Base-by-base conservation (phyloP, 2,888 invertebrate genomes). In the Lysandra coridon region DNA sequence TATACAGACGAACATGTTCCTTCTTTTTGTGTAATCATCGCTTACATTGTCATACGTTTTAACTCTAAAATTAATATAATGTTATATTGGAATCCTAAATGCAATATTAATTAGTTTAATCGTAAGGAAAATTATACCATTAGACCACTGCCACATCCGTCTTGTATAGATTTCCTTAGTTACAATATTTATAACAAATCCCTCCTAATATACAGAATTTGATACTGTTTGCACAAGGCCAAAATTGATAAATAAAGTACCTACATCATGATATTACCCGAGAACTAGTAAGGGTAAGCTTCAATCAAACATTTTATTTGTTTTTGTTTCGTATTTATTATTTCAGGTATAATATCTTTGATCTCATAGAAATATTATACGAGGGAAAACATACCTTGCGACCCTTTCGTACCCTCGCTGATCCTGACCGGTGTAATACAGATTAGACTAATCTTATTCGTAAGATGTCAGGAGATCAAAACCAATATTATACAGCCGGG, bases 391-490 rank as follows among this genome's bases (percentile, higher is more conserved):
- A 76, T 76, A 76, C 53, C 76, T 76, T 33, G 76, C 30, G 49
- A 75, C 76, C 76, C 76, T 76, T 76, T 53, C 76, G 53, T 30
- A 57, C 76, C 76, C 76, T 76, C 17, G 76, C 30, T 76, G 30
- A 57, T 33, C 30, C 76, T 30, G 44, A 57, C 76, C 53, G 30
- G 76, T 57, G 76, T 76, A 57, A 76, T 76, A 76, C 30, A 76
- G 76, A 76, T 76, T 76, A 76, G 2, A 14, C 57, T 76, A 57
- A 76, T 76, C 76, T 76, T 33, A 76, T 76, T 57, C 57, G 23
- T 53, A 76, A 76, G 76, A 57, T 33, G 57, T 76, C 76, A 57
- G 49, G 30, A 76, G 76, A 76, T 57, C 76, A 76, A 76, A 23
- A 37, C 76, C 53, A 37, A 76, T 53, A 53, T 30, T 76, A 76